phyloP scores from a whole-genome alignment of 1,140 invertebrate species.

The Popillia japonica region DNA sequence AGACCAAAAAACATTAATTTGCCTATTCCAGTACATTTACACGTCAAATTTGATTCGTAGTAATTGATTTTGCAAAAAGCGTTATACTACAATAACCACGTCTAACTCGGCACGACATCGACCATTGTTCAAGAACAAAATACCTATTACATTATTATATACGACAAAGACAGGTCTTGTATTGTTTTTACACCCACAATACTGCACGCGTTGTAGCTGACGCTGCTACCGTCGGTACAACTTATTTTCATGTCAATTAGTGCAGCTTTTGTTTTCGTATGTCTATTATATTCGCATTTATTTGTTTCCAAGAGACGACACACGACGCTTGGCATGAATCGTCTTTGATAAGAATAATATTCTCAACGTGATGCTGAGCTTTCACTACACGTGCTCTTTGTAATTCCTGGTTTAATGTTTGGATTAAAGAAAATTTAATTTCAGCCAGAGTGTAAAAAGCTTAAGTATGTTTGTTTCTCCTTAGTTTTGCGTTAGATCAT shows the following conservation, averaged over 20 bases:
- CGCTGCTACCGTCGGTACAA: slow-evolving; percentile 24
- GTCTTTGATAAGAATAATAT: slow-evolving; percentile 20
- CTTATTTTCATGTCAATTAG: slow-evolving; percentile 38
- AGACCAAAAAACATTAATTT: slow-evolving; percentile 13
- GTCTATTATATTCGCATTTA: slow-evolving; percentile 23
- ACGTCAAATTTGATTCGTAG: slow-evolving; percentile 17
- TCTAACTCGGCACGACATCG: slow-evolving; percentile 41
- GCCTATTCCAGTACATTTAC: not conserved
- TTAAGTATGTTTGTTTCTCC: too few species aligned
- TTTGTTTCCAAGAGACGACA: slow-evolving; percentile 23
- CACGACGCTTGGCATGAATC: not conserved
- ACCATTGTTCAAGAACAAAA: slow-evolving; percentile 47
- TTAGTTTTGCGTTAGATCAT: too few species aligned
- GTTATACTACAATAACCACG: slow-evolving; percentile 31
- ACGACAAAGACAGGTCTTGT: slow-evolving; percentile 43
- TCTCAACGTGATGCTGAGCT: slow-evolving; percentile 18
- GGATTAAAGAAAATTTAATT: too few species aligned
- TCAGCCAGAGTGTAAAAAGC: too few species aligned
- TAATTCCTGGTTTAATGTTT: not conserved
- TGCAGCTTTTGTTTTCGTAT: slow-evolving; percentile 13
- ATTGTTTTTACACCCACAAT: slow-evolving; percentile 47
- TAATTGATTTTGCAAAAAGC: slow-evolving; percentile 37
- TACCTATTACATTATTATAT: slow-evolving; percentile 49
- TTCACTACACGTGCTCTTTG: not conserved
- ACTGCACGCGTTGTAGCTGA: slow-evolving; percentile 15